These are phyloP conservation scores for Elephas maximus DNA, from an alignment of 2,113 vertebrate genomes.

Conservation along the genomic window DNA sequence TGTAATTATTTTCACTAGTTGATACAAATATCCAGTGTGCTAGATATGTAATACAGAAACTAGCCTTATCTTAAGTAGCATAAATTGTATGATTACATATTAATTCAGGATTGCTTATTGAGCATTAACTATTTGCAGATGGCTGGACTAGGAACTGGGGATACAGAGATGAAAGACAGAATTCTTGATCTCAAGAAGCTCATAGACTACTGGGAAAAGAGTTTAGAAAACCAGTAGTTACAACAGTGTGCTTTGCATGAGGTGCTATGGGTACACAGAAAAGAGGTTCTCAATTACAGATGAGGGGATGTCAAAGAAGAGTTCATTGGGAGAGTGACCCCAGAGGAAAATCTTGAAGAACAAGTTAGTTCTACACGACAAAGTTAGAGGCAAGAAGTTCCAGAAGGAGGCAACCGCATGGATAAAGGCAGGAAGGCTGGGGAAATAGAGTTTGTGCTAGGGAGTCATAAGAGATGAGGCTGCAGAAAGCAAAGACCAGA, in stretches of 20 bases:
- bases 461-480: neutral
- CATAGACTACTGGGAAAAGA: neutral
- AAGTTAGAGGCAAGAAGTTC: neutral
- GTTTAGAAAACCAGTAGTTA: neutral
- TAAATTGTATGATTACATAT: neutral
- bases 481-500: neutral
- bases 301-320: neutral
- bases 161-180: neutral
- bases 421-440: neutral
- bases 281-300: neutral
- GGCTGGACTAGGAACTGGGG: neutral
- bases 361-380: neutral
- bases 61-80: neutral
- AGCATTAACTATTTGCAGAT: neutral
- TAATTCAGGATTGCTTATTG: neutral
- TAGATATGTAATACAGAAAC: neutral
- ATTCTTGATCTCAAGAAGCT: neutral
- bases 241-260: neutral
- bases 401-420: neutral
- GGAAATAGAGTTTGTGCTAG: neutral
- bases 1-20: conserved; percentile 49
- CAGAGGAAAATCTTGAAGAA: neutral
- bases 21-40: neutral
- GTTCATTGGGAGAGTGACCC: neutral
- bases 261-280: neutral